Evolutionary conservation across 92 coral and sea anemone species (phyloP), one percentile per base, ranked within the genome.

Genomic region (Palythoa grandis): DNA sequence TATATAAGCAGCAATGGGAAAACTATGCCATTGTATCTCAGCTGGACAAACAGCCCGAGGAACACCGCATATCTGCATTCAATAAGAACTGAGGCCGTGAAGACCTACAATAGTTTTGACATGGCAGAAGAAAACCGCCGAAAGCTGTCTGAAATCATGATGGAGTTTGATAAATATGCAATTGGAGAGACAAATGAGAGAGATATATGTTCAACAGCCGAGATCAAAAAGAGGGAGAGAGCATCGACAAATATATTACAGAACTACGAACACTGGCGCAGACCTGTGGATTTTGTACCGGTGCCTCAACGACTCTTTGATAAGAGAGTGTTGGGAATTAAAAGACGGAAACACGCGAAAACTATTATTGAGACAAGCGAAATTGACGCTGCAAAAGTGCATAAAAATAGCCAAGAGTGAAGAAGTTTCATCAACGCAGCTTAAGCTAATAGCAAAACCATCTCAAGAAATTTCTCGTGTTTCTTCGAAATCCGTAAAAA

Each of bases 261-360:
- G 82, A 24, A 56, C 65, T 85, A 17, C 40, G 82, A 57, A 57
- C 77, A n/a, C 71, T 84, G 15, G 79, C 19, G 15, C 87, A 84
- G 70, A 84, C 79, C 71, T 70, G 87, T 16, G 70, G 70, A 52
- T 84, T 84, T n/a, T 84, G 87, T 39, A 84, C 40, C n/a, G n/a
- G 43, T 85, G 88, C 68, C 71, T 85, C 15, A 68, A 70, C 48
- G 74, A 70, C 48, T 14, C 25, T 29, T 37, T 70, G 43, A 70
- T 70, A 70, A 17, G 74, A 70, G 74, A 70, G 16, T 14, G 74
- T 2, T 14, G 25, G 40, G 74, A 22, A 14, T 7, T 70, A 12
- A 22, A 3, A 3, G 24, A 29, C 48, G 25, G 25, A 70, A 22
- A 17, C 20, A 70, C 47, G 19, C 3, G 6, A 17, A 70, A 70